Base-by-base conservation (phyloP, 2,113 vertebrate genomes). In the Burhinus oedicnemus region DNA sequence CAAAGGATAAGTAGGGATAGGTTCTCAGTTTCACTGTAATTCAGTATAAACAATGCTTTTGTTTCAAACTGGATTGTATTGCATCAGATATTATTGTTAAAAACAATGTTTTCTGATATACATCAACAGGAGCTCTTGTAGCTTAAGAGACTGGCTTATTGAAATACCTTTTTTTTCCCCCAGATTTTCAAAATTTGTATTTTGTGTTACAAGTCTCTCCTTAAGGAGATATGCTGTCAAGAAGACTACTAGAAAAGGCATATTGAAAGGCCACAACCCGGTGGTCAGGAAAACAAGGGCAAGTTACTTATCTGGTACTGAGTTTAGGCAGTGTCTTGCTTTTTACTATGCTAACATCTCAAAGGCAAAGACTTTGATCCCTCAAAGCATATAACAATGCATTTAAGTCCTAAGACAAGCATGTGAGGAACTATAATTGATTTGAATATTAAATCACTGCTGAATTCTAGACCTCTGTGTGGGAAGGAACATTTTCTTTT, bases 11-110 rank as follows among this genome's bases (percentile, higher is more conserved):
- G 91, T 76, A 70, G 51, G 23, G 12, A 12, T 29, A 44, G 19
- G 58, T 74, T 94, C 65, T 97, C 89, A 66, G 42, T 90, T 95
- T 96, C 91, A 51, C 30, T 74, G 29, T 77, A 93, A 94, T 91
- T 87, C 51, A 22, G 16, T 81, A 34, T 45, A 85, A 95, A 65
- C 36, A 87, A 69, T 51, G 6, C 9, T 64, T 93, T 90, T 84
- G 42, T 96, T 94, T 83, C 51, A 74, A 68, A 64, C 7, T 42
- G 23, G 21, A 70, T 87, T 83, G 9, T 17, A 30, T 87, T 91
- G 12, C 69, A 69, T 83, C 70, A 93, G 60, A 89, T 76, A 78
- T 38, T 70, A 40, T 61, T 91, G 34, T 34, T 80, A 82, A 76
- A 89, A 58, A 3, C 16, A 52, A 6, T 17, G 9, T 58, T 69